Percentiles rank a stretch among this genome's conserved stretches.
phyloP scores from a whole-genome alignment of 2,888 invertebrate species.

The Plagodis dolabraria region DNA sequence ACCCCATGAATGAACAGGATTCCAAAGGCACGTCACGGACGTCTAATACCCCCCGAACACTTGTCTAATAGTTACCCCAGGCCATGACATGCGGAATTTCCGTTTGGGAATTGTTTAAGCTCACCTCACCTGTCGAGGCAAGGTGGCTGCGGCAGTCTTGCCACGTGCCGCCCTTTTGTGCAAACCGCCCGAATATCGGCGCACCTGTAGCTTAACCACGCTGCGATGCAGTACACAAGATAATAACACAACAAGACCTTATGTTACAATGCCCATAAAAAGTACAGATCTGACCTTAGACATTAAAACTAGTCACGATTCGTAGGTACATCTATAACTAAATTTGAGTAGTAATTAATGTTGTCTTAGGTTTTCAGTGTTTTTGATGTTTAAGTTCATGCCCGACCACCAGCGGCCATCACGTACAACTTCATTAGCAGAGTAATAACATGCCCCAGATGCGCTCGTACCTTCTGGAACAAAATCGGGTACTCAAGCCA shows the following conservation, averaged over 20 bases:
- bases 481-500: too few species aligned
- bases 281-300: not conserved
- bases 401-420: too few species aligned
- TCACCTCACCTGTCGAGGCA: slow-evolving; percentile 65
- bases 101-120: slow-evolving; percentile 55
- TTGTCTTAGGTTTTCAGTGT: too few species aligned
- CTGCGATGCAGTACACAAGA: slow-evolving; percentile 5
- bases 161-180: slow-evolving; percentile 45
- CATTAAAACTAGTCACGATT: too few species aligned
- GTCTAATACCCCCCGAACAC: slow-evolving; percentile 5
- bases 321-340: too few species aligned
- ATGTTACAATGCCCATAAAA: too few species aligned
- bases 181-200: slow-evolving; percentile 43
- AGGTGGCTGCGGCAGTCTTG: slow-evolving; percentile 45
- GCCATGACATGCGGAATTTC: slow-evolving; percentile 62
- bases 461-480: too few species aligned
- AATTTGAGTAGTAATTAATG: too few species aligned
- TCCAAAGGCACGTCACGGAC: not conserved
- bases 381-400: too few species aligned
- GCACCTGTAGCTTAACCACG: slow-evolving; percentile 32
- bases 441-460: too few species aligned
- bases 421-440: too few species aligned
- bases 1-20: slow-evolving; percentile 6
- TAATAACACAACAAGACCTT: too few species aligned
- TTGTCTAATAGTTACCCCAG: slow-evolving; percentile 7